A percentile compares a stretch with the other conserved stretches of the same genome.
These are phyloP conservation scores for Capromys pilorides DNA, from an alignment of 2,797 vertebrate species.

Conservation along the genomic window DNA sequence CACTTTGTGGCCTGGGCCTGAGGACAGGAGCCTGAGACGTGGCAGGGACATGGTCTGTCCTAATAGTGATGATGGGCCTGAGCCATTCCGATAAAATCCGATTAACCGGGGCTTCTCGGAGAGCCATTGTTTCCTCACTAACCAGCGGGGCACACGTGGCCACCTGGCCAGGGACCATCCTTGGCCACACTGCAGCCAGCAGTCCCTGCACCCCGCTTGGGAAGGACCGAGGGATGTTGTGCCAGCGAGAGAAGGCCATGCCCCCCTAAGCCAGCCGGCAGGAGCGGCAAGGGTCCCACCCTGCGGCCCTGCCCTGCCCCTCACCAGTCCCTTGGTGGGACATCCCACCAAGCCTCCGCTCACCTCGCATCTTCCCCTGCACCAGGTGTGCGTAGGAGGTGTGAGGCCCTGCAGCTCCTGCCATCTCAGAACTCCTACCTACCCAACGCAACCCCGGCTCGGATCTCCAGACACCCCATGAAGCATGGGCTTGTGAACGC, in stretches of 20 bases:
- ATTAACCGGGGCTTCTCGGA: background rate
- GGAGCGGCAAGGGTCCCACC: background rate
- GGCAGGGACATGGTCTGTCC: background rate
- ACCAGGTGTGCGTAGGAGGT: background rate
- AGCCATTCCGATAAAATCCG: background rate
- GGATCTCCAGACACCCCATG: background rate
- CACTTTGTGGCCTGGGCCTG: background rate
- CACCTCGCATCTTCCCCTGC: background rate
- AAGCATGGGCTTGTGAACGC: too few species aligned
- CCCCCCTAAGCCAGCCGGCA: background rate
- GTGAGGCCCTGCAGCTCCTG: background rate
- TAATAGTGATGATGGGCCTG: background rate
- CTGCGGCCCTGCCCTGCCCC: background rate
- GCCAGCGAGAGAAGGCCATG: background rate
- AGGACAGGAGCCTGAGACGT: background rate
- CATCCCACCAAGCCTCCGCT: background rate
- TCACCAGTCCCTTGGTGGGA: background rate
- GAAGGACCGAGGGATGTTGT: background rate
- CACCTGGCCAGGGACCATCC: background rate
- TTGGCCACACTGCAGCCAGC: background rate
- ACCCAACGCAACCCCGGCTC: background rate
- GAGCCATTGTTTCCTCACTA: background rate
- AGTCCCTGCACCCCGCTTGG: background rate
- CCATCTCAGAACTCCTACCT: background rate
- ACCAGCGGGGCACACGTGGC: background rate